Evolutionary conservation across 2,888 invertebrate genomes (phyloP), one percentile per base, ranked within the genome.

Genomic region (Dicyrtomina minuta): DNA sequence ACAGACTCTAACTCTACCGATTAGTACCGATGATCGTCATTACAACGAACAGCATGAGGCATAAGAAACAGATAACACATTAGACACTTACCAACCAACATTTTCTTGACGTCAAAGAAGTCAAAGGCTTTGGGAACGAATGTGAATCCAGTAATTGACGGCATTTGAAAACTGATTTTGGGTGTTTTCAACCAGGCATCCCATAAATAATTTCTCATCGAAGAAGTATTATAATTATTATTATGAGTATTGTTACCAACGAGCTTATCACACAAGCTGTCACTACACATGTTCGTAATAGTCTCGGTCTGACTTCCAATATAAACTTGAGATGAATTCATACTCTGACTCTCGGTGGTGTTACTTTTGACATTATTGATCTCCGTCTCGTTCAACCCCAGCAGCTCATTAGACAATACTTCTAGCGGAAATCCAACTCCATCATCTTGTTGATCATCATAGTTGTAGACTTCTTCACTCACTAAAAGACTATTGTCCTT

Each of bases 51-150:
- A n/a, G n/a, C n/a, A n/a, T n/a, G n/a, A n/a, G n/a, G n/a, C n/a
- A n/a, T n/a, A n/a, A n/a, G n/a, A n/a, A n/a, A n/a, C n/a, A n/a
- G n/a, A n/a, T n/a, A n/a, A n/a, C n/a, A n/a, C n/a, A n/a, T n/a
- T n/a, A n/a, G 20, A 17, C 2, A 53, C 75, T 67, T 74, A 77
- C 77, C 77, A 44, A 74, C 71, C 33, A 75, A 71, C 55, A 70
- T 66, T 61, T 73, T 77, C 44, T 74, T 62, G 24, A 74, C 58
- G 59, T 77, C 77, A 53, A 77, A 74, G 33, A 77, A 43, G 51
- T 77, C 77, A 66, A 77, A 77, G 6, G 67, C 17, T n/a, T 41
- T 51, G n/a, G 70, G 70, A 27, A 71, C 70, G 13, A 71, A 20
- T 27, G 67, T 43, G 24, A 71, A 39, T 5, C 62, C 69, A 33